Evolutionary conservation across 1,140 invertebrate species (phyloP).

Genomic region (Gonioctena quinquepunctata): DNA sequence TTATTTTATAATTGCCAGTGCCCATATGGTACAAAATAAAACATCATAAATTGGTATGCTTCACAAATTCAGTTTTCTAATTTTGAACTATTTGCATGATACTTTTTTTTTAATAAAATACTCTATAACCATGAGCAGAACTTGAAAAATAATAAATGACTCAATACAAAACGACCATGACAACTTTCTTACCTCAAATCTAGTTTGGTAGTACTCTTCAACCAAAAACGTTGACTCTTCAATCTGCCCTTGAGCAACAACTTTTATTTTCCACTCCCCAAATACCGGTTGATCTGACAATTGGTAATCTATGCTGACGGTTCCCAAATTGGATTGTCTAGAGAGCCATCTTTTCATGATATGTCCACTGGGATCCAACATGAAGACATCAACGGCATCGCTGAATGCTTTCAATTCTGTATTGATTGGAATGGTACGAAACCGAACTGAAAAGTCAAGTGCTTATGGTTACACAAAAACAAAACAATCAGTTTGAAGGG

Average conservation of each 20-base stretch:
- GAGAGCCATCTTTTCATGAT: constrained; percentile 89
- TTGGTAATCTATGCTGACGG: constrained; percentile 87
- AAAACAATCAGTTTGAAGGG: too few species aligned
- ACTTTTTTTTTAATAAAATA: too few species aligned
- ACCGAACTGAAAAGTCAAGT: constrained; percentile 76
- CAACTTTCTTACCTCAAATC: constrained; percentile 70
- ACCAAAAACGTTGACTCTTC: constrained; percentile 86
- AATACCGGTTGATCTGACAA: constrained; percentile 90
- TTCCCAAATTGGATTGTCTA: constrained; percentile 84
- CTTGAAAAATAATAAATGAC: not conserved
- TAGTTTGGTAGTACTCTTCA: constrained; percentile 93
- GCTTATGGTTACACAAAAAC: too few species aligned
- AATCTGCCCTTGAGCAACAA: constrained; percentile 84
- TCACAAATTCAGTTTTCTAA: too few species aligned
- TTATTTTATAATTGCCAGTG: too few species aligned
- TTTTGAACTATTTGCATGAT: too few species aligned
- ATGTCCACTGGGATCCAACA: constrained; percentile 82
- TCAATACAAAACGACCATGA: constrained; percentile 1
- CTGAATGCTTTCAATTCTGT: constrained; percentile 86
- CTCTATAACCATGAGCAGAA: too few species aligned
- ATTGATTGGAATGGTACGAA: constrained; percentile 87
- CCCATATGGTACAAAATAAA: too few species aligned
- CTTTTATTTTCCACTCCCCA: constrained; percentile 89
- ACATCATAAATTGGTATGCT: too few species aligned
- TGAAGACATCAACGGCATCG: constrained; percentile 86